Evolutionary conservation across 2,888 invertebrate species (phyloP), one percentile per base, ranked within the genome.

Genomic region (Metopia argyrocephala): DNA sequence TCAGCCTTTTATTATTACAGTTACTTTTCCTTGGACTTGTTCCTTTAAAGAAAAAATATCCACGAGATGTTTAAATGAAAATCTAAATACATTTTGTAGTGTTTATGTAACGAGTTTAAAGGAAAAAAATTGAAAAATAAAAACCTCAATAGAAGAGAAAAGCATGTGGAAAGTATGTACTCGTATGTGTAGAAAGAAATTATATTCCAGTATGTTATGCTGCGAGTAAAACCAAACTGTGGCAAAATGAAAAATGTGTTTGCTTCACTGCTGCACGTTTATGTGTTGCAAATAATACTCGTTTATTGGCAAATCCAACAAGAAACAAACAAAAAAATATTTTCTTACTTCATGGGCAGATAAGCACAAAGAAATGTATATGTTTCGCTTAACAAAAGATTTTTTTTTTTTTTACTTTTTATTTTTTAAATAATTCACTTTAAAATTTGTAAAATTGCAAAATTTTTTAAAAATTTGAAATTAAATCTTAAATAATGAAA

Each of bases 51-150:
- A 54, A 50, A 7, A 56, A 62, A 69, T 21, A 56, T 25, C 45
- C 70, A 46, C 76, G 71, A 78, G 59, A 70, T 65, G 65, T 38
- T 70, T 54, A 59, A 66, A 52, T 71, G 54, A 71, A 71, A 78
- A 78, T 66, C 31, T 65, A 61, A 78, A 71, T 46, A 71, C 66
- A 78, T 71, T 78, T 71, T 66, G 46, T 71, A 66, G 66, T 61
- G 65, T 66, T 71, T 61, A 66, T 54, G 46, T 52, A 65, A 46
- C 66, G 59, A n/a, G n/a, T 61, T 27, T 31, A 78, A 46, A 12
- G 38, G 38, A 38, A 38, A 9, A 15, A 12, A 15, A 38, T 12
- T 38, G 38, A 38, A 2, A 38, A 31, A 38, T 38, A 38, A 38
- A 38, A 38, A 38, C 15, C 15, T 15, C 38, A 38, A 38, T 15